Evolutionary conservation across 2,113 vertebrate species (phyloP).

Genomic region (Ceyx margarethae): DNA sequence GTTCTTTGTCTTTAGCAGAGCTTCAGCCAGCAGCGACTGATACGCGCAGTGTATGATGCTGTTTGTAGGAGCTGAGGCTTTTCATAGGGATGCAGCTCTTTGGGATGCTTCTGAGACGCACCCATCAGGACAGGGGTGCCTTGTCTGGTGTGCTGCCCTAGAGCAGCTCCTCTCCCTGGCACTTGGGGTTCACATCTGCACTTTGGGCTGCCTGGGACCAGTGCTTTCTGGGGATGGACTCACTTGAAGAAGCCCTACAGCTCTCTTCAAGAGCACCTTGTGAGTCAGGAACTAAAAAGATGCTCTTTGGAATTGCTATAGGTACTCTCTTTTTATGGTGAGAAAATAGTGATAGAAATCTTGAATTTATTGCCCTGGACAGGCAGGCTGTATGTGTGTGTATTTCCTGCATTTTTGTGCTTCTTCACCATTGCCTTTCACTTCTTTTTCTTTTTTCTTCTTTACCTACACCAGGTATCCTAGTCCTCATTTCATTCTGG

Average conservation of each 20-base stretch:
- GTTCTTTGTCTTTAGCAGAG: not conserved
- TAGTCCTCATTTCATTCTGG: not conserved
- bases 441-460: not conserved
- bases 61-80: not conserved
- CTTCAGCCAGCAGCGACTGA: not conserved
- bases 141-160: accelerated
- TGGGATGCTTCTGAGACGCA: not conserved
- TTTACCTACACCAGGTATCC: not conserved
- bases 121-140: not conserved
- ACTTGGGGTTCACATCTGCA: not conserved
- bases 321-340: not conserved
- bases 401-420: not conserved
- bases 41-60: not conserved
- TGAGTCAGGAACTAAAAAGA: not conserved
- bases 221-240: not conserved
- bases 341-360: not conserved
- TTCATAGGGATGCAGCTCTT: not conserved
- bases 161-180: not conserved
- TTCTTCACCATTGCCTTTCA: not conserved
- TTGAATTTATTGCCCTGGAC: not conserved
- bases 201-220: not conserved
- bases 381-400: not conserved
- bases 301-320: not conserved
- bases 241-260: not conserved
- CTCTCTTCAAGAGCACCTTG: not conserved